Evolutionary conservation across 2,113 vertebrate genomes (phyloP).

Genomic region (Notechis scutatus): DNA sequence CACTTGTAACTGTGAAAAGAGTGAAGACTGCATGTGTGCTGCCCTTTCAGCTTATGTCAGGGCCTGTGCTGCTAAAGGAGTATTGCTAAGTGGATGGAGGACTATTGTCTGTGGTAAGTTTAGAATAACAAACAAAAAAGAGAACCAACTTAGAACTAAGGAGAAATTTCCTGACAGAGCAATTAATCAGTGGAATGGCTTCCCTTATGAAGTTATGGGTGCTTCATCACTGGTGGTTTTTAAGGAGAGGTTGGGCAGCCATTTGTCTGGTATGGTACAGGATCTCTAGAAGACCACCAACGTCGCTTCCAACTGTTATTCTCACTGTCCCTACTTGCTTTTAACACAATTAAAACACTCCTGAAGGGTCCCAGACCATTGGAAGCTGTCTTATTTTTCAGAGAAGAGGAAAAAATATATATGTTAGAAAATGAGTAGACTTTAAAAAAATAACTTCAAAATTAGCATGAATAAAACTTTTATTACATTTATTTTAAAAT

Average conservation of each 20-base stretch:
- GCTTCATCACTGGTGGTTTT: background rate
- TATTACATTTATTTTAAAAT: background rate
- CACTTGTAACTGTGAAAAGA: constrained; percentile 87
- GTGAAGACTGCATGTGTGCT: constrained; percentile 86
- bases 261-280: background rate
- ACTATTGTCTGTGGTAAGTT: constrained; percentile 70
- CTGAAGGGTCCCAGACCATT: background rate
- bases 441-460: background rate
- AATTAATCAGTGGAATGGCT: background rate
- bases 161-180: background rate
- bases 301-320: background rate
- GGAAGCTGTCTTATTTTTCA: background rate
- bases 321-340: background rate
- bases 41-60: constrained; percentile 81
- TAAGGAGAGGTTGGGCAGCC: background rate
- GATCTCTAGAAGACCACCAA: background rate
- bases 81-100: constrained; percentile 76
- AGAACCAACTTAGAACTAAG: background rate
- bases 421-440: background rate
- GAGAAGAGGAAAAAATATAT: background rate
- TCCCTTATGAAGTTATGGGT: background rate
- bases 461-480: background rate
- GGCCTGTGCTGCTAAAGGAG: constrained; percentile 76
- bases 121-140: background rate
- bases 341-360: background rate